Evolutionary conservation across 2,113 vertebrate species (phyloP).

Genomic region (Paramisgurnus dabryanus): DNA sequence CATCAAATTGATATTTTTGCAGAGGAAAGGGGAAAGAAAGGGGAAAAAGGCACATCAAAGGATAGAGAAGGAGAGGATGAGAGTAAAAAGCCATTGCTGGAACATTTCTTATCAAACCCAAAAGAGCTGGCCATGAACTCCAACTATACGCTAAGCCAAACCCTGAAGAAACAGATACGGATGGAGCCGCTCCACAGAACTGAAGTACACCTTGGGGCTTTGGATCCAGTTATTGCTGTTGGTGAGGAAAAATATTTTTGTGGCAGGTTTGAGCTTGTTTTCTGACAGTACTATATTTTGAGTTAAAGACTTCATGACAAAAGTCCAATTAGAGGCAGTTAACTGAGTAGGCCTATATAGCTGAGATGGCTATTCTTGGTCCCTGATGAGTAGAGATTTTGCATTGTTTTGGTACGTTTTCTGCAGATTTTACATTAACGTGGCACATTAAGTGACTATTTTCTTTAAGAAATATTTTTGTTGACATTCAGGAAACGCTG

Average conservation of each 20-base stretch:
- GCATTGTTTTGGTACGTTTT: background rate
- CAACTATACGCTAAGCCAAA: slow-evolving; percentile 17
- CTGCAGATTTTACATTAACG: background rate
- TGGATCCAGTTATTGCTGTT: slow-evolving; percentile 30
- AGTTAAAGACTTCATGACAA: background rate
- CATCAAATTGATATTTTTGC: slow-evolving; percentile 32
- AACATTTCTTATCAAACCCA: slow-evolving; percentile 37
- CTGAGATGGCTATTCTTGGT: background rate
- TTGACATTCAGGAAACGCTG: background rate
- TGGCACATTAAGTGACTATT: background rate
- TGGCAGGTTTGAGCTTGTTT: background rate
- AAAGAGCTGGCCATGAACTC: slow-evolving; percentile 33
- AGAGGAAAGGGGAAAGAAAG: slow-evolving; percentile 18
- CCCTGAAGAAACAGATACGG: slow-evolving; percentile 29
- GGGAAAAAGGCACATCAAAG: slow-evolving; percentile 22
- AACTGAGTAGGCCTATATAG: background rate
- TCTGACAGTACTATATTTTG: background rate
- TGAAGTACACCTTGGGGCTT: slow-evolving; percentile 18
- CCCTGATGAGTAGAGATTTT: background rate
- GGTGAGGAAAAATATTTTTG: slow-evolving; percentile 27
- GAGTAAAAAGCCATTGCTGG: slow-evolving; percentile 17
- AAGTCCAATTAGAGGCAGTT: background rate
- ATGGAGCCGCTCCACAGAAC: slow-evolving; percentile 25
- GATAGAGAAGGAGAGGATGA: slow-evolving; percentile 37
- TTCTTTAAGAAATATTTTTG: background rate